Evolutionary conservation across 2,888 invertebrate species (phyloP), one percentile per base, ranked within the genome.

Genomic region (Ochropleura leucogaster): DNA sequence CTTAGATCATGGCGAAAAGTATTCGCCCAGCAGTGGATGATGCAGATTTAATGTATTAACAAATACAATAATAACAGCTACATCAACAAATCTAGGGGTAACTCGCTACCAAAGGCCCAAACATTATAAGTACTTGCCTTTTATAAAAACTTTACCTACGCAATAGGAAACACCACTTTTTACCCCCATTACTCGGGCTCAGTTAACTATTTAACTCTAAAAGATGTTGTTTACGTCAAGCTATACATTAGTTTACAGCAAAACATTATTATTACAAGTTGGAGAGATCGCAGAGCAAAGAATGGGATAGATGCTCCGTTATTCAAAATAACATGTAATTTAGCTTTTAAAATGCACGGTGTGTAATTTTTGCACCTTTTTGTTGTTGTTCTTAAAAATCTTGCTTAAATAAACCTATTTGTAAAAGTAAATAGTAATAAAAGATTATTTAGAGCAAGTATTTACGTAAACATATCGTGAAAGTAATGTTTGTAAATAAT

Each of bases 231-330:
- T 59, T 55, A 30, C 64, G 12, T 72, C 60, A 51, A 57, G 9
- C 42, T 46, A 16, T 68, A 63, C 59, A 59, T 62, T 53, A 49
- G 1, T 10, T 49, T 16, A 63, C 42, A 44, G 55, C 40, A 59
- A 68, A 65, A 64, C n/a, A 20, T n/a, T n/a, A 62, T 42, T 16
- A 67, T 68, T 10, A 59, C 12, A 64, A 67, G 57, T 59, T 67
- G 51, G 16, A 60, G 4, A 53, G 5, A 57, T 10, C 12, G 57
- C 63, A 82, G 85, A 69, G 57, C 42, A 8, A 57, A 44, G 51
- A 79, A 85, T 69, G 30, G 12, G n/a, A 5, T 79, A 85, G 85
- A 84, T n/a, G 8, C n/a, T 46, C 51, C 82, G 3, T 57, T 18
- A 4, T 42, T 2, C 30, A 67, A 51, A 42, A 12, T 53, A 20